Evolutionary conservation across 2,113 vertebrate species (phyloP).

Genomic region (Mandrillus leucophaeus): DNA sequence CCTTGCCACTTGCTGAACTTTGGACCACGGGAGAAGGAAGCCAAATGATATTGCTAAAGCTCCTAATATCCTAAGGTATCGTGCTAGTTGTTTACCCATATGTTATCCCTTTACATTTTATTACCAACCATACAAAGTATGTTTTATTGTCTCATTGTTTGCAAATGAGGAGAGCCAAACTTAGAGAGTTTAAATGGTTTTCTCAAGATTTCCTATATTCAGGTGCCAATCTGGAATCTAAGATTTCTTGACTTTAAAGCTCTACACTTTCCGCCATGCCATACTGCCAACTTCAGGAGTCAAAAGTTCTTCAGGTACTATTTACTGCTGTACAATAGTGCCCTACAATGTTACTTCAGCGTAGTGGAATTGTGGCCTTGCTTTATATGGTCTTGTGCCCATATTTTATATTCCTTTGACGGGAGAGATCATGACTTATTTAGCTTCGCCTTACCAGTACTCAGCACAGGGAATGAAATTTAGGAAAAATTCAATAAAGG

Average conservation of each 20-base stretch:
- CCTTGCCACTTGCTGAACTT: background rate
- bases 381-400: background rate
- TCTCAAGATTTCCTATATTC: background rate
- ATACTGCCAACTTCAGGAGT: background rate
- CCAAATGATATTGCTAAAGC: background rate
- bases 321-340: background rate
- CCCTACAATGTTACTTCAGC: background rate
- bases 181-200: background rate
- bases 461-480: background rate
- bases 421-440: background rate
- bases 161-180: background rate
- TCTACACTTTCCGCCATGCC: background rate
- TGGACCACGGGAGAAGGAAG: background rate
- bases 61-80: background rate
- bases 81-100: background rate
- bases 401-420: no score
- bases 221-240: background rate
- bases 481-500: background rate
- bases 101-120: background rate
- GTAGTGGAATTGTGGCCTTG: background rate
- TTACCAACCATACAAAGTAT: background rate
- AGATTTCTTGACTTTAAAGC: background rate
- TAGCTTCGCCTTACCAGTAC: background rate
- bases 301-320: background rate
- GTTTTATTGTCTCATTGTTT: background rate